Evolutionary conservation across 2,888 invertebrate genomes (phyloP).

Genomic region (Mycalesis mineus): DNA sequence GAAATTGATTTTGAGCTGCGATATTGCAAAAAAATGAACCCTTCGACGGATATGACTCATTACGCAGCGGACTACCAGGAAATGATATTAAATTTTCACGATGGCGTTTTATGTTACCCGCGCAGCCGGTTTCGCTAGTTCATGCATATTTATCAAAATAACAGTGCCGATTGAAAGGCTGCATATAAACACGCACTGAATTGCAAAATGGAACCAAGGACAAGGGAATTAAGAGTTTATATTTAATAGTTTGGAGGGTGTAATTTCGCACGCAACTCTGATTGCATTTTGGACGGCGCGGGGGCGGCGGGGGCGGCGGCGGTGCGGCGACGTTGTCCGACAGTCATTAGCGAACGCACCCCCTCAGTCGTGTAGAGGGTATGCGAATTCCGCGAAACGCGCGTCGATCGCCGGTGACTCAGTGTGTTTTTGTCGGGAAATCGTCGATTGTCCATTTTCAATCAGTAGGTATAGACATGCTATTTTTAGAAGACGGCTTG

Average conservation of each 20-base stretch:
- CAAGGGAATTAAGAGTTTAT: slow-evolving; percentile 59
- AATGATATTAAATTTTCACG: slow-evolving; percentile 77
- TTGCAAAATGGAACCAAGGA: slow-evolving; percentile 51
- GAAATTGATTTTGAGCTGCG: slow-evolving; percentile 59
- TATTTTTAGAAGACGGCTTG: no score
- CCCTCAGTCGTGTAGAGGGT: slow-evolving; percentile 53
- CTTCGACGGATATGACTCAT: slow-evolving; percentile 75
- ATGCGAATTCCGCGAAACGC: slow-evolving; percentile 64
- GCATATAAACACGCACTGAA: slow-evolving; percentile 74
- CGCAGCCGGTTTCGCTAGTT: slow-evolving; percentile 67
- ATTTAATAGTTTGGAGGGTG: slow-evolving; percentile 63
- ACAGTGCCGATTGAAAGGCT: slow-evolving; percentile 76
- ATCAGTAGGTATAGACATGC: background rate
- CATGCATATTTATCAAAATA: slow-evolving; percentile 79
- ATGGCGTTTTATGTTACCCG: slow-evolving; percentile 72
- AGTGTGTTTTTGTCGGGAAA: slow-evolving; percentile 55
- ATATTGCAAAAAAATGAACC: slow-evolving; percentile 71
- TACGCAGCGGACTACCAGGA: slow-evolving; percentile 65
- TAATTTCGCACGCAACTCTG: slow-evolving; percentile 54
- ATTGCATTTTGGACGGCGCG: slow-evolving; percentile 52
- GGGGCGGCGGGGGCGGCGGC: slow-evolving; percentile 39
- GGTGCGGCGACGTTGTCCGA: slow-evolving; percentile 54
- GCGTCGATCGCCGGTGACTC: slow-evolving; percentile 54
- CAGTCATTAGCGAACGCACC: slow-evolving; percentile 70
- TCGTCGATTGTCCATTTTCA: slow-evolving; percentile 49